These are phyloP conservation scores for Coracias cyanogaster DNA, from an alignment of 2,797 vertebrate genomes.

Conservation along the genomic window DNA sequence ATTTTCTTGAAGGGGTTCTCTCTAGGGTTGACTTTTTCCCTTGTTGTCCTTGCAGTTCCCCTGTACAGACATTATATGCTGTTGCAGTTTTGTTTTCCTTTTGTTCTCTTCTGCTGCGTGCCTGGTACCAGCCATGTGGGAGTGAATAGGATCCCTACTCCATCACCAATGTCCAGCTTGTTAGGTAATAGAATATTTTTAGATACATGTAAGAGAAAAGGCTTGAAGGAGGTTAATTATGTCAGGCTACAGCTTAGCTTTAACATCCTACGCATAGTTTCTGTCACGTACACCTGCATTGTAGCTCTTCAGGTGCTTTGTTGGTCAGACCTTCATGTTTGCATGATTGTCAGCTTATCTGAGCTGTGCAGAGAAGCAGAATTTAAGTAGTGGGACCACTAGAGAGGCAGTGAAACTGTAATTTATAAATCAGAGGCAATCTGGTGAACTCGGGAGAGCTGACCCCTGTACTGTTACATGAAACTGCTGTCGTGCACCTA, in stretches of 20 bases:
- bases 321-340: neutral
- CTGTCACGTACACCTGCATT: neutral
- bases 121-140: neutral
- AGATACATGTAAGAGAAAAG: neutral
- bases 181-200: neutral
- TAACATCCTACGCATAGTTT: neutral
- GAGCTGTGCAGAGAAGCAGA: neutral
- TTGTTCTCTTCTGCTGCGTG: neutral
- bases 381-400: neutral
- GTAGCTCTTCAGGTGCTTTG: neutral
- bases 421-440: neutral
- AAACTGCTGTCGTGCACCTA: neutral
- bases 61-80: neutral
- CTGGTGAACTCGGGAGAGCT: neutral
- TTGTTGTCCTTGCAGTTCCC: neutral
- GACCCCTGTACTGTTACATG: fast-evolving
- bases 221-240: neutral
- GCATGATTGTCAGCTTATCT: neutral
- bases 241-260: neutral
- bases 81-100: neutral
- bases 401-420: neutral
- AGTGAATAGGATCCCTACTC: neutral
- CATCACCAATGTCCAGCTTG: neutral
- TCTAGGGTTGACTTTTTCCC: neutral
- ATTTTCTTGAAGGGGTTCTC: neutral